Evolutionary conservation across 2,797 vertebrate genomes (phyloP).

Genomic region (Artibeus lituratus): DNA sequence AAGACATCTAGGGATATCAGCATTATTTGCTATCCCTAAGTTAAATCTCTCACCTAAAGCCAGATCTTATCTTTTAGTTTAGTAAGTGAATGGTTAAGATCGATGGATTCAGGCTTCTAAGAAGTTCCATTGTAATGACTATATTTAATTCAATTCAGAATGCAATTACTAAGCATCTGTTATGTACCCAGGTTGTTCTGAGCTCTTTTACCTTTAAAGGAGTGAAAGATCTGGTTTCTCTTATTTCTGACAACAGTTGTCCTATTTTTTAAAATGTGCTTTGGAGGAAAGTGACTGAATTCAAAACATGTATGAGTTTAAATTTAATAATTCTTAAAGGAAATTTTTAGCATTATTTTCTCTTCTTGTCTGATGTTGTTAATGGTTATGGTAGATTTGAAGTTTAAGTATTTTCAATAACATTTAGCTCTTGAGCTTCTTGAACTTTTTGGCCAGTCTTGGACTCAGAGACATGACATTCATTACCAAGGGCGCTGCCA

Average conservation of each 20-base stretch:
- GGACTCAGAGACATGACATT: background rate
- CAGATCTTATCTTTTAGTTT: constrained; percentile 17
- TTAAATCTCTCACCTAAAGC: background rate
- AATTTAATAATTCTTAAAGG: constrained; percentile 34
- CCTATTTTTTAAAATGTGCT: background rate
- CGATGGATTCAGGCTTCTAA: background rate
- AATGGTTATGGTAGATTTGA: background rate
- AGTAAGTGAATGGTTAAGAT: background rate
- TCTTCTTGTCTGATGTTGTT: constrained; percentile 10
- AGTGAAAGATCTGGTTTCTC: constrained; percentile 4
- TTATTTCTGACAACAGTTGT: background rate
- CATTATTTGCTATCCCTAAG: background rate
- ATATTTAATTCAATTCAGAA: background rate
- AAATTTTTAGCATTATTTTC: constrained; percentile 17
- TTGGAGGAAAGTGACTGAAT: constrained; percentile 34
- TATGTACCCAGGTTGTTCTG: background rate
- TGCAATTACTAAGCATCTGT: background rate
- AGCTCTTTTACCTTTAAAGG: constrained; percentile 8
- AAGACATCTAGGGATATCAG: background rate
- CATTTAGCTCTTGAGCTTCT: constrained; percentile 19
- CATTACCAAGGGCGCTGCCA: background rate
- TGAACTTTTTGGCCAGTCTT: background rate
- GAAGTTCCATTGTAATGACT: background rate
- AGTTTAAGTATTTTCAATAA: background rate
- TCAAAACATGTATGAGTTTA: background rate